Conservation (phyloP, 2,113 vertebrate genomes). For the Elgaria multicarinata region DNA sequence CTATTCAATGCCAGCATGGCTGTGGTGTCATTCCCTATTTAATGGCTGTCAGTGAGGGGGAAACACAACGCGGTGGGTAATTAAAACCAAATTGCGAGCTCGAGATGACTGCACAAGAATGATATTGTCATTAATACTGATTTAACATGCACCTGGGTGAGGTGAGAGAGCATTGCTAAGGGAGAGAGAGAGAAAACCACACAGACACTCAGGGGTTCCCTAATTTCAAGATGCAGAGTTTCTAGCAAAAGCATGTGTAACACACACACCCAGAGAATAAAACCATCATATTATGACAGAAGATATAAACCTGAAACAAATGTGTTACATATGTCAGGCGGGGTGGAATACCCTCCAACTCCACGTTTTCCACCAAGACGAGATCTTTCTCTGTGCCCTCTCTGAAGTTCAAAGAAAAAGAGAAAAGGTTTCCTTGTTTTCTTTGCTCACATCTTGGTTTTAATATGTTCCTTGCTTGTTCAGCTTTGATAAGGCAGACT, state of each 20-base stretch:
- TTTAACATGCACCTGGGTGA: slow-evolving; percentile 90
- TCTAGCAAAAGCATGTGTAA: slow-evolving; percentile 72
- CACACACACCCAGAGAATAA: slow-evolving; percentile 66
- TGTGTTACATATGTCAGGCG: slow-evolving; percentile 74
- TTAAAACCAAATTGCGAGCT: slow-evolving; percentile 96
- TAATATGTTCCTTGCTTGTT: slow-evolving; percentile 47
- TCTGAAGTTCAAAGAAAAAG: slow-evolving; percentile 61
- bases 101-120: slow-evolving; percentile 92
- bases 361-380: slow-evolving; percentile 39
- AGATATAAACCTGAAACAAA: slow-evolving; percentile 80
- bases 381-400: background rate
- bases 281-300: slow-evolving; percentile 81
- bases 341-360: slow-evolving; percentile 26
- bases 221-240: slow-evolving; percentile 78
- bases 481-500: slow-evolving; percentile 46
- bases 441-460: slow-evolving; percentile 43
- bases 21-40: slow-evolving; percentile 88
- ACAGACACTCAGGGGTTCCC: slow-evolving; percentile 71
- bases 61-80: slow-evolving; percentile 91
- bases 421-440: slow-evolving; percentile 21
- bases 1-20: slow-evolving; percentile 69
- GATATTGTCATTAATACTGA: slow-evolving; percentile 92
- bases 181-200: too few species aligned
- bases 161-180: slow-evolving; percentile 79
- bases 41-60: slow-evolving; percentile 93